Conservation (phyloP, 2,888 invertebrate genomes). For the Mesorhabditis sp. region DNA sequence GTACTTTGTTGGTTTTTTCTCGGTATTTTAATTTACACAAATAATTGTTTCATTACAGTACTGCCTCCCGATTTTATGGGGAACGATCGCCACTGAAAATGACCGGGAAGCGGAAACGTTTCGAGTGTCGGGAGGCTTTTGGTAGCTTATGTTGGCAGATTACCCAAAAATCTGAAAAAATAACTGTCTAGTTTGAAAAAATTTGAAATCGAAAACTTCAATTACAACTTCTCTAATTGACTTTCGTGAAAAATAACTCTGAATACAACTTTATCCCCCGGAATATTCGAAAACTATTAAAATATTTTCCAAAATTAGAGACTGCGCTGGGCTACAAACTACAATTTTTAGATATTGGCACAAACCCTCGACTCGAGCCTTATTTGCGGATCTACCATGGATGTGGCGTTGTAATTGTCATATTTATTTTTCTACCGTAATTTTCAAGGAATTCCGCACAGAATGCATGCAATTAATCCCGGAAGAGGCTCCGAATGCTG, state of each 20-base stretch:
- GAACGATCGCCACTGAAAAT: not conserved
- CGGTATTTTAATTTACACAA: too few species aligned
- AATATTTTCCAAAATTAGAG: too few species aligned
- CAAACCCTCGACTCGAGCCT: constrained; percentile 6
- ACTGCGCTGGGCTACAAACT: too few species aligned
- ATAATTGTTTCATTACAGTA: not conserved
- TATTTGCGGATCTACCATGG: constrained; percentile 4
- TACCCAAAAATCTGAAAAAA: too few species aligned
- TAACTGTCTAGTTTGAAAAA: too few species aligned
- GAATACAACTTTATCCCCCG: too few species aligned
- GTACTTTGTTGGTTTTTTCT: too few species aligned
- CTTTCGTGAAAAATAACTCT: too few species aligned
- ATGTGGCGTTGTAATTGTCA: not conserved
- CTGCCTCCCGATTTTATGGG: not conserved
- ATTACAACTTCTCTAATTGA: too few species aligned
- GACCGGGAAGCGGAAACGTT: constrained; percentile 2
- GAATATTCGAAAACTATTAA: too few species aligned
- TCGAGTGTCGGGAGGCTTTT: not conserved
- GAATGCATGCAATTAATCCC: constrained; percentile 2
- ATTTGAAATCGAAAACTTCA: too few species aligned
- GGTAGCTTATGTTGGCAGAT: not conserved
- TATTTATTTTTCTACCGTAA: not conserved
- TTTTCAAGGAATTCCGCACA: constrained; percentile 1
- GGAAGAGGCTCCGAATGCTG: not conserved
- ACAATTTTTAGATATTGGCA: not conserved